phyloP scores from a whole-genome alignment of 1,140 invertebrate species.

The Caenorhabditis inopinata region DNA sequence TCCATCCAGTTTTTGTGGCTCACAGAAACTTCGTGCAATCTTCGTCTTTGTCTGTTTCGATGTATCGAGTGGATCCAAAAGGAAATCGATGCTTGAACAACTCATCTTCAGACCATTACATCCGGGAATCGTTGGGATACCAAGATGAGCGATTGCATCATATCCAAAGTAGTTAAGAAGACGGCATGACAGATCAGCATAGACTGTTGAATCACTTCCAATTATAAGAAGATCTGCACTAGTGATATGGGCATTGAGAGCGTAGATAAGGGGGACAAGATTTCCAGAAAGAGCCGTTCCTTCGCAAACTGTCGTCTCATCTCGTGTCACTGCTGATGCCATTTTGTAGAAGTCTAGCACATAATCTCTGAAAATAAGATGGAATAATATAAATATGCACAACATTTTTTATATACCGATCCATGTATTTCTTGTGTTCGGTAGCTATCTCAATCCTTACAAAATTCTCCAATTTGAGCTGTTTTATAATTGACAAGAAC shows the following conservation, averaged over 20 bases:
- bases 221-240: constrained; percentile 19
- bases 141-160: constrained; percentile 37
- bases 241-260: constrained; percentile 23
- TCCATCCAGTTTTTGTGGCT: constrained; percentile 89
- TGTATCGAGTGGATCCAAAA: constrained; percentile 91
- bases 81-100: constrained; percentile 92
- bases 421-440: constrained; percentile 1
- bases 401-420: too few species aligned
- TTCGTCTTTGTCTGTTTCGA: constrained; percentile 88
- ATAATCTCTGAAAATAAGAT: constrained; percentile 76
- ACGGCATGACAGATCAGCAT: not conserved
- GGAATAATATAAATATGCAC: too few species aligned
- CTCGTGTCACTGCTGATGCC: constrained; percentile 86
- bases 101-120: constrained; percentile 79
- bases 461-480: constrained; percentile 88
- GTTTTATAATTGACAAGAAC: constrained; percentile 88
- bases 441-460: constrained; percentile 78
- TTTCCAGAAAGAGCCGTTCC: constrained; percentile 63
- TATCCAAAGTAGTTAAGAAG: constrained; percentile 38
- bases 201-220: constrained; percentile 26
- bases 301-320: constrained; percentile 88
- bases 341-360: constrained; percentile 92
- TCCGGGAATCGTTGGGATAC: constrained; percentile 68
- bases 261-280: constrained; percentile 44
- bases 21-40: constrained; percentile 91